Evolutionary conservation across 2,797 vertebrate species (phyloP), one percentile per base, ranked within the genome.

Genomic region (Leucoraja ocellata): DNA sequence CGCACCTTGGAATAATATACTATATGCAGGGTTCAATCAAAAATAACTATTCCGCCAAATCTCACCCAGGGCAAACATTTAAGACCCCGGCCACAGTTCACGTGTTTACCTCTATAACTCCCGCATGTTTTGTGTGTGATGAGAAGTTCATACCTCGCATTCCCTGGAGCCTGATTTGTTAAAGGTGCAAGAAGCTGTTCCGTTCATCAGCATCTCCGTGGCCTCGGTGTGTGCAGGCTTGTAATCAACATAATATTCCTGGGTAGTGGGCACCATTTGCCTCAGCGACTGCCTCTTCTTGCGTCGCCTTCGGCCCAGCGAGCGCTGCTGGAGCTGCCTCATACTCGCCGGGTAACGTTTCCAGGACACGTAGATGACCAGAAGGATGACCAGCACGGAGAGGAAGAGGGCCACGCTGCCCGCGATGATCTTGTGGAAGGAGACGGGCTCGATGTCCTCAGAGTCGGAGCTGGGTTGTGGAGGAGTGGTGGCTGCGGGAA

Each of bases 241-340:
- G 96, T 99, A 99, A 97, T 99, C 99, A 96, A 99, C 98, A 95
- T 99, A 99, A 96, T 99, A 99, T 97, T 99, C 99, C 98, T 99
- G 99, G 93, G 97, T 97, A 97, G 97, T 93, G 95, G 95, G 98
- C 97, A 97, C 96, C 96, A 97, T 97, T 94, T 97, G 97, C 93
- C 97, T 97, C 93, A 97, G 96, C 0, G 97, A 96, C 95, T 99
- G 98, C 93, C 98, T 96, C 39, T 99, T 99, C 96, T 98, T 99
- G 96, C 97, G 96, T 94, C 98, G 98, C 94, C 96, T 96, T 93
- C 96, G 94, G 95, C 98, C 97, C 93, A 99, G 97, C 2, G 98
- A 98, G 94, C 98, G 97, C 97, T 99, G 98, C 97, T 99, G 99
- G 96, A 99, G 97, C 96, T 99, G 98, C 96, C 99, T 99, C 96